Percentiles rank a stretch among this genome's conserved stretches.
Evolutionary conservation across 1,140 invertebrate genomes (phyloP).

Genomic region (Gryon sp.): DNA sequence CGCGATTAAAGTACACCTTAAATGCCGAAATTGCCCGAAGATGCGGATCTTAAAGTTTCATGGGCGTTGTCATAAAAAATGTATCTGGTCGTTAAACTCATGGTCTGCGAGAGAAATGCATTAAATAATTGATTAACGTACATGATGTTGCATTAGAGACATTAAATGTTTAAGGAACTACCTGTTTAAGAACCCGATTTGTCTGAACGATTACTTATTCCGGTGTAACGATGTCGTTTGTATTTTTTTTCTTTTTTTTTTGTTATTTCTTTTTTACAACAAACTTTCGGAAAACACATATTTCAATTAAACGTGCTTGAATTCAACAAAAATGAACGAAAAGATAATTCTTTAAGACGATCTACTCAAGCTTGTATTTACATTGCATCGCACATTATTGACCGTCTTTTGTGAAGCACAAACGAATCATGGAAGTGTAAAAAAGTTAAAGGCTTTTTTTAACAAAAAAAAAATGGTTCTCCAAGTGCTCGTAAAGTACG

Average conservation of each 20-base stretch:
- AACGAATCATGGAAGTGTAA: constrained; percentile 38
- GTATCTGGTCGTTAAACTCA: constrained; percentile 49
- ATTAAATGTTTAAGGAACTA: constrained; percentile 58
- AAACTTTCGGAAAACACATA: too few species aligned
- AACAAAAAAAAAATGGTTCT: constrained; percentile 43
- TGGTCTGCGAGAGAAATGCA: constrained; percentile 41
- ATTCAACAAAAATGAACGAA: background rate
- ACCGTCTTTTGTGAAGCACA: constrained; percentile 9
- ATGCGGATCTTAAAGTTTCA: constrained; percentile 41
- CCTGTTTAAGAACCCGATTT: constrained; percentile 24
- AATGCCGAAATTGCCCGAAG: constrained; percentile 49
- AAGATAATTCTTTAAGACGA: constrained; percentile 7
- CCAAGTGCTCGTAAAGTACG: constrained; percentile 57
- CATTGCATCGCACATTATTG: constrained; percentile 22
- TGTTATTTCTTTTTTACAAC: too few species aligned
- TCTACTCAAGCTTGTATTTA: constrained; percentile 15
- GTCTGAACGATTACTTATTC: background rate
- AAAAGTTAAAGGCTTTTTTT: constrained; percentile 8
- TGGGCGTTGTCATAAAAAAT: constrained; percentile 46
- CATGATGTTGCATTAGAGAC: constrained; percentile 53
- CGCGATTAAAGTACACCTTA: constrained; percentile 23
- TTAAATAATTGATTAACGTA: constrained; percentile 55
- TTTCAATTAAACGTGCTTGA: too few species aligned
- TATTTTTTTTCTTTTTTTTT: background rate
- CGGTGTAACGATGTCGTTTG: background rate